Evolutionary conservation across 2,113 vertebrate species (phyloP), one percentile per base, ranked within the genome.

Genomic region (Acrocephalus arundinaceus): DNA sequence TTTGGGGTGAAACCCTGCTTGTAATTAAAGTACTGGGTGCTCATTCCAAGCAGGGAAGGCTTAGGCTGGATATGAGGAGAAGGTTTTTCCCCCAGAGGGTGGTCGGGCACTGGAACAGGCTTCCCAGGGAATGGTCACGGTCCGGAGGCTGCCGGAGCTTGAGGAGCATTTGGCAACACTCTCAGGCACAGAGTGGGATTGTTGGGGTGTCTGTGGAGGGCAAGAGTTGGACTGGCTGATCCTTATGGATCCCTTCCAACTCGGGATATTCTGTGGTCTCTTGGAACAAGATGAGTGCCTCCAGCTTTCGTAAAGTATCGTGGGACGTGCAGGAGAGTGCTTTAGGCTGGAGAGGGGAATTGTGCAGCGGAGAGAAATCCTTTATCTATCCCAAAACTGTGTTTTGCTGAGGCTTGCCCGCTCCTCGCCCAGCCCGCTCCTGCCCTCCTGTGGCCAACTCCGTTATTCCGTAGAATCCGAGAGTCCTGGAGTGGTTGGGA

Each of bases 381-480:
- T 46, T 31, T 48, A 6, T 7, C 2, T 0, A 2, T 6, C 49
- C 41, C 85, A 31, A 30, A 16, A 0, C 14, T 5, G 67, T 3
- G 21, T 11, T n/a, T 9, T 13, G 33, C 33, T 13, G 46, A 21
- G 23, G 19, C 19, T 10, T 20, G 45, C 9, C 72, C 7, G 16
- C 54, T 37, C 25, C 54, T 45, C 21, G 25, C 61, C 28, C 57
- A 4, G 71, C 54, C 15, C 21, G n/a, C 17, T 79, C 82, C 94
- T 88, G 96, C 94, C 92, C 80, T 76, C 96, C 3, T 4, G 58
- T 59, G 91, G 72, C 37, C 62, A 6, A 2, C 37, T 28, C 54
- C 19, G 10, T 68, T 15, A 25, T 62, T 68, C 35, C 41, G 3
- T 24, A 15, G n/a, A 48, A 61, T 25, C 46, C n/a, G 3, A 6